These are phyloP conservation scores for Muscicapa adusta DNA, from an alignment of 2,113 vertebrate species.

Conservation along the genomic window DNA sequence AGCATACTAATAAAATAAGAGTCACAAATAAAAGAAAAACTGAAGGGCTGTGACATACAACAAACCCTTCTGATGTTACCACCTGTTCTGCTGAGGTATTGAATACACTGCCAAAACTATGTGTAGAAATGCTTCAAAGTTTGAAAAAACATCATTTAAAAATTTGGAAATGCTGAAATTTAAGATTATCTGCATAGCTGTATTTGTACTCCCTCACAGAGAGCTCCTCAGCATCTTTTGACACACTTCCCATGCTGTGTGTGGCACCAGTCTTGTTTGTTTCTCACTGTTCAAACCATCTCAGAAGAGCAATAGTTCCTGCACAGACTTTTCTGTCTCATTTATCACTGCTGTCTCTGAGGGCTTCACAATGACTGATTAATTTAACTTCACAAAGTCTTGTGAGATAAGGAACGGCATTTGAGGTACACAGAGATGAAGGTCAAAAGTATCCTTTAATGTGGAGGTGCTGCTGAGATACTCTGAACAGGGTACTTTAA, in stretches of 20 bases:
- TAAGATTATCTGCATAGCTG: neutral
- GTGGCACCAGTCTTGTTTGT: neutral
- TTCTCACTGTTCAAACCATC: neutral
- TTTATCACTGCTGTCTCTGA: slow-evolving; percentile 39
- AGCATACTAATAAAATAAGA: neutral
- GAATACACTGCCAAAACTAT: neutral
- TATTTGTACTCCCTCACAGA: neutral
- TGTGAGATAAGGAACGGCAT: slow-evolving; percentile 9
- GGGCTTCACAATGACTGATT: slow-evolving; percentile 45
- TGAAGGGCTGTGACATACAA: neutral
- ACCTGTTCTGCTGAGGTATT: neutral
- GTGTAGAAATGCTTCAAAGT: neutral
- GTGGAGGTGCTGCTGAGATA: neutral
- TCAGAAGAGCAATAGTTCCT: slow-evolving; percentile 12
- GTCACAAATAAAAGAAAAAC: neutral
- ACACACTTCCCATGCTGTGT: neutral
- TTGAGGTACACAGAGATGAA: slow-evolving; percentile 5
- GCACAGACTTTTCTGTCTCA: slow-evolving; percentile 35
- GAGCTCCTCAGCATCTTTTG: neutral
- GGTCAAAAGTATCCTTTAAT: slow-evolving; percentile 7
- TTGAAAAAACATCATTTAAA: neutral
- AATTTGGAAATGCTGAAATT: neutral
- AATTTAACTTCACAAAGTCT: slow-evolving; percentile 44
- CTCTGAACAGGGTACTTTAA: neutral
- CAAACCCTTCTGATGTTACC: neutral